Evolutionary conservation across 2,888 invertebrate species (phyloP), one percentile per base, ranked within the genome.

Genomic region (Eulithis testata): DNA sequence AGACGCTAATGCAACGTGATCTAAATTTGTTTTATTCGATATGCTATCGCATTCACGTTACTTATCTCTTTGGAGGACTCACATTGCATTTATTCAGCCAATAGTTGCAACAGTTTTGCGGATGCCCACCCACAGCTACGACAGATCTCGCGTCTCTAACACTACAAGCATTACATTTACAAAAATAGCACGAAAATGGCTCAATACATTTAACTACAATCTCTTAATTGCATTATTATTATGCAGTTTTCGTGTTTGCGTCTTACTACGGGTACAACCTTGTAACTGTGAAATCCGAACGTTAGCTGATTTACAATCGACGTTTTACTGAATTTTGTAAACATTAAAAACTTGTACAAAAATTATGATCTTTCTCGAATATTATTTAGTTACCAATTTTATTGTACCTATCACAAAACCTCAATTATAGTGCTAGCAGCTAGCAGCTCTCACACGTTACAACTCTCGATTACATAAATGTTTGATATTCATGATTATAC

Each of bases 341-440:
- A 81, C 79, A 80, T 85, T 79, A 83, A 86, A 88, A 88, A 86
- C 83, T 86, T 83, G 87, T 90, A 89, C 85, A 90, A 90, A 86
- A 89, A 87, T 84, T 88, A 87, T 82, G 76, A 82, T 87, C 84
- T 86, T 69, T 79, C 83, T 82, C 82, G 78, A 85, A 82, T 82
- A 82, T 83, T 77, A 80, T 83, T 85, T 84, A 87, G 82, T 85
- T 84, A 79, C 87, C 91, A 91, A 92, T 91, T 91, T 88, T 85
- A 91, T 92, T 92, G 90, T 90, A 85, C 82, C 85, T 91, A 92
- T 91, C 92, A 93, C 92, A 91, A 89, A 88, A 89, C 85, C 82
- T 85, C 89, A 84, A 87, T 91, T 92, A 86, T 90, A 89, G 88
- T 91, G 92, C 92, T 87, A 92, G 92, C 86, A 85, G 74, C 92